phyloP scores from a whole-genome alignment of 1,140 invertebrate species.

The Heliconius nattereri region DNA sequence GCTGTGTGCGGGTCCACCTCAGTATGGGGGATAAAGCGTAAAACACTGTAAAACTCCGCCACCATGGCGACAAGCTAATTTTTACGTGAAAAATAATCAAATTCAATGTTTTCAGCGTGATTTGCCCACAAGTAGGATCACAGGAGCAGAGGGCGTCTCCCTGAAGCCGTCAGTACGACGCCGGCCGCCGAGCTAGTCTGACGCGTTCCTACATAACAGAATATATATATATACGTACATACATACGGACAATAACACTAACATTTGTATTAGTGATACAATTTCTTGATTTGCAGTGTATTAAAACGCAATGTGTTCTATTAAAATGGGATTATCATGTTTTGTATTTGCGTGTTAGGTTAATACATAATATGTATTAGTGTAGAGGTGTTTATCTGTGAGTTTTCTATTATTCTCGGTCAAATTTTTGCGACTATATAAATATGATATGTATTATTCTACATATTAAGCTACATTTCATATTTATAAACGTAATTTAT shows the following conservation, averaged over 20 bases:
- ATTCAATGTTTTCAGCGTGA: conserved; percentile 2
- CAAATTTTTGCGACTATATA: not conserved
- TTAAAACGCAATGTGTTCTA: conserved; percentile 13
- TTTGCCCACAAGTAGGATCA: conserved; percentile 25
- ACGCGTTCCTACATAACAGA: conserved; percentile 13
- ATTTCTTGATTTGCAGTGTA: not conserved
- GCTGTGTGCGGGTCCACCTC: too few species aligned
- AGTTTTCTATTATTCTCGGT: not conserved
- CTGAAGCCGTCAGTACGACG: conserved; percentile 42
- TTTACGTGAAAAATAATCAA: conserved; percentile 5
- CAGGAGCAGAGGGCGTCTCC: conserved; percentile 40
- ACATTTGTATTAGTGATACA: not conserved
- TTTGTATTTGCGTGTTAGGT: not conserved
- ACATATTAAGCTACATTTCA: not conserved
- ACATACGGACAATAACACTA: conserved; percentile 23
- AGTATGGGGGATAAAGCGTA: too few species aligned
- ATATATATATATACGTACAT: conserved; percentile 18
- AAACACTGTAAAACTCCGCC: not conserved
- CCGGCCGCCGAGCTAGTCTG: conserved; percentile 27
- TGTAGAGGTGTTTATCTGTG: not conserved
- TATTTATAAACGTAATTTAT: not conserved
- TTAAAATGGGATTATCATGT: not conserved
- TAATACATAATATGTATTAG: not conserved
- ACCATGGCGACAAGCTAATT: not conserved
- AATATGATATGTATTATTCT: not conserved